Conservation (phyloP, 2,113 vertebrate genomes). For the Tringa solitaria region DNA sequence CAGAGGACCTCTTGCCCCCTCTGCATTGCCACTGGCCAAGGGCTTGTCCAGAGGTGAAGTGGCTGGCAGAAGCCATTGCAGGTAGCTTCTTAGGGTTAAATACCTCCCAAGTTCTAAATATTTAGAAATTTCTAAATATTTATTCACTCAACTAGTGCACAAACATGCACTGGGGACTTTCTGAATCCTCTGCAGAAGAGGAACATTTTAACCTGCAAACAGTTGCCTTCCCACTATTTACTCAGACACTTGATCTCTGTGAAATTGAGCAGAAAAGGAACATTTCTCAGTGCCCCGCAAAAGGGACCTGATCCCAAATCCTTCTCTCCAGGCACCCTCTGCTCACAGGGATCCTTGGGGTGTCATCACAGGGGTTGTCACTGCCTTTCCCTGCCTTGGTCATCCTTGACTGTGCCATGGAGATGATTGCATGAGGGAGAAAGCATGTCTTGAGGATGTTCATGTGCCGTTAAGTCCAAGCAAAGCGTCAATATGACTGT, state of each 20-base stretch:
- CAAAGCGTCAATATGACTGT: not conserved
- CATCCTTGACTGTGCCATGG: not conserved
- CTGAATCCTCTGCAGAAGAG: not conserved
- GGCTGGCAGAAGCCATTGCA: not conserved
- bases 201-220: not conserved
- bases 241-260: not conserved
- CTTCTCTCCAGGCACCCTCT: not conserved
- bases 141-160: not conserved
- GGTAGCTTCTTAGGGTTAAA: not conserved
- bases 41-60: not conserved
- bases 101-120: not conserved
- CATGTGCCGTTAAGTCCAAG: not conserved
- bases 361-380: not conserved
- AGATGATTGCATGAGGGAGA: not conserved
- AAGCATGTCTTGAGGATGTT: not conserved
- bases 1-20: not conserved
- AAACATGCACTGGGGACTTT: not conserved
- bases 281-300: not conserved
- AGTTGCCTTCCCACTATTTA: not conserved
- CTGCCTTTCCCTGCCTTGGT: not conserved
- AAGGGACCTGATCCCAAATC: not conserved
- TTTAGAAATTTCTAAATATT: not conserved
- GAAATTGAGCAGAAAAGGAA: not conserved
- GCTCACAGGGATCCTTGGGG: not conserved
- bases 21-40: fast-evolving